Evolutionary conservation across 2,113 vertebrate genomes (phyloP).

Genomic region (Pterocles orientalis): DNA sequence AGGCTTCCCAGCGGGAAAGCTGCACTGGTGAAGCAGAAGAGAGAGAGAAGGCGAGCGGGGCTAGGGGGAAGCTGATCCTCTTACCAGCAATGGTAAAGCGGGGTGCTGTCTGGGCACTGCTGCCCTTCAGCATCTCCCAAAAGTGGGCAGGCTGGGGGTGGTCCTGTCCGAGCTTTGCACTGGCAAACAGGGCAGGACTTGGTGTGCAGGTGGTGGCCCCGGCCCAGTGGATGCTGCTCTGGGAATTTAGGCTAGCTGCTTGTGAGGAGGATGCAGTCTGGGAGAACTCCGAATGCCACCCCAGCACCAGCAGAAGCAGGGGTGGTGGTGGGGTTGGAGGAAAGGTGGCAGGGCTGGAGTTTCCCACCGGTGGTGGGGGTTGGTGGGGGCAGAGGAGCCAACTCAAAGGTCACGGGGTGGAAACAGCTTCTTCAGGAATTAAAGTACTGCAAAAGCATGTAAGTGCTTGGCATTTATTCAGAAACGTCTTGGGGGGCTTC

Average conservation of each 20-base stretch:
- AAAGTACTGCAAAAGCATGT: fast-evolving
- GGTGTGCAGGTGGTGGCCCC: background rate
- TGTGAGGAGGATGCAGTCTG: background rate
- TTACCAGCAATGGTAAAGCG: background rate
- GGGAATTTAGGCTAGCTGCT: background rate
- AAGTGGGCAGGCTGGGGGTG: background rate
- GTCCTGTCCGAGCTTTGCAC: fast-evolving
- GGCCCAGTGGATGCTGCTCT: background rate
- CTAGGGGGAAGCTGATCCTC: background rate
- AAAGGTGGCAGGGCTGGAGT: background rate
- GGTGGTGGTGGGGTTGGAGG: background rate
- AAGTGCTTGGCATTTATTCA: background rate
- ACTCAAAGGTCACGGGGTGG: background rate
- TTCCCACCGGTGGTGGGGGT: background rate
- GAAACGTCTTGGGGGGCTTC: background rate
- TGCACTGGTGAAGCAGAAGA: background rate
- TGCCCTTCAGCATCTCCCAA: background rate
- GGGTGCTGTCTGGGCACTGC: fast-evolving
- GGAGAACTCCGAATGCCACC: background rate
- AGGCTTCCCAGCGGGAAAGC: background rate
- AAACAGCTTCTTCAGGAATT: background rate
- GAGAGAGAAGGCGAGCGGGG: background rate
- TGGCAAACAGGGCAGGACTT: background rate
- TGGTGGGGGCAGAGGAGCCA: background rate
- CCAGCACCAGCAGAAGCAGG: background rate